Evolutionary conservation across 2,888 invertebrate species (phyloP), one percentile per base, ranked within the genome.

Genomic region (Ornithoptera priamus): DNA sequence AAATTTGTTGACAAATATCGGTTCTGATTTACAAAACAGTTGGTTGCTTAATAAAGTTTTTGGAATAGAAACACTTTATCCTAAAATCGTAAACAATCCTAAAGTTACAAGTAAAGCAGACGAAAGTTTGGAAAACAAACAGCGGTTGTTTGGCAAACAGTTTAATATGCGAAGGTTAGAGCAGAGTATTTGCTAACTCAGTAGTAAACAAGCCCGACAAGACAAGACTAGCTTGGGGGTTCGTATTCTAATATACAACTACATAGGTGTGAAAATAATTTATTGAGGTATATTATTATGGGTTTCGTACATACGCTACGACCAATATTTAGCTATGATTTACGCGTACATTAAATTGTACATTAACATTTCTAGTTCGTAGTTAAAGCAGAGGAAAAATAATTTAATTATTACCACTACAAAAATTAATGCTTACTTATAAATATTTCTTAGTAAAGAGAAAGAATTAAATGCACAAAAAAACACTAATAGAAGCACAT

Each of bases 121-220:
- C 50, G n/a, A 50, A 66, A 66, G 22, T 66, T 66, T 66, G 50
- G 39, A 53, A 61, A 67, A 53, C 61, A 61, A 67, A 61, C 67
- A 61, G n/a, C 53, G 60, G 61, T 53, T 67, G 53, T 67, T 67
- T 67, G 67, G 61, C 53, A 61, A 61, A 61, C 42, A 61, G 30
- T 61, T 56, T 58, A 53, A 67, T 67, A 61, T 67, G 67, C 61
- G 67, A 53, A 53, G 61, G 59, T 60, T 60, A 46, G 46, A 53
- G n/a, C 20, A 39, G 39, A 58, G 65, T 46, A 42, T 65, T 65
- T 58, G 65, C 59, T 65, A 65, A 65, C 65, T 65, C 18, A 59
- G 65, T 58, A 58, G 58, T 58, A 39, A 24, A 58, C 24, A 24
- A 20, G 61, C 36, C 12, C 2, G 58, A 59, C 58, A 46, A 58